These are phyloP conservation scores for Calosoma granatense DNA, from an alignment of 1,140 invertebrate species.

Conservation along the genomic window DNA sequence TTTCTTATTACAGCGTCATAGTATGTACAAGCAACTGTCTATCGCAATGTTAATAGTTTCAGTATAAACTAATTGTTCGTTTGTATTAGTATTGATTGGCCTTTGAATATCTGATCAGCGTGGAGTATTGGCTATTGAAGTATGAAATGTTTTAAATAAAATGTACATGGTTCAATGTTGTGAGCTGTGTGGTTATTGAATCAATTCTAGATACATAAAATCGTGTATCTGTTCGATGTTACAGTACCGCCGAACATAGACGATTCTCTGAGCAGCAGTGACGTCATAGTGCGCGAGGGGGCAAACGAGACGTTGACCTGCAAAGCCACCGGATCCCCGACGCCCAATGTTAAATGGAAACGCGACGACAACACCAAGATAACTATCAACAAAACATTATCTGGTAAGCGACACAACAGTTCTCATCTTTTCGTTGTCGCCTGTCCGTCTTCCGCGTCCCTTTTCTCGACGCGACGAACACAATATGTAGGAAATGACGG, in stretches of 20 bases:
- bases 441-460: background rate
- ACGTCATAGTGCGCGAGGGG: constrained; percentile 83
- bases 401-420: constrained; percentile 44
- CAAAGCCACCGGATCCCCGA: constrained; percentile 79
- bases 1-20: too few relatives aligned
- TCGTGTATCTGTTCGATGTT: too few relatives aligned
- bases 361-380: constrained; percentile 77
- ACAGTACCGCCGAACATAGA: constrained; percentile 87
- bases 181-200: too few relatives aligned
- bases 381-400: constrained; percentile 68
- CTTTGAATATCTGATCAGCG: too few relatives aligned
- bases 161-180: too few relatives aligned
- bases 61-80: too few relatives aligned
- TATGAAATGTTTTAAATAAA: too few relatives aligned
- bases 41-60: too few relatives aligned
- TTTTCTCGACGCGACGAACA: background rate
- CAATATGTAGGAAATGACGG: constrained; percentile 1
- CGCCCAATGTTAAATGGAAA: constrained; percentile 82
- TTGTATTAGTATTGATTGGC: too few relatives aligned
- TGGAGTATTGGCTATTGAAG: too few relatives aligned
- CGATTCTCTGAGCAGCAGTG: constrained; percentile 78
- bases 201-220: too few relatives aligned
- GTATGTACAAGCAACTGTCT: too few relatives aligned
- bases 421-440: background rate
- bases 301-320: constrained; percentile 80